A percentile compares a stretch with the other conserved stretches of the same genome.
These are phyloP conservation scores for Helogale parvula DNA, from an alignment of 2,113 vertebrate genomes.

Conservation along the genomic window DNA sequence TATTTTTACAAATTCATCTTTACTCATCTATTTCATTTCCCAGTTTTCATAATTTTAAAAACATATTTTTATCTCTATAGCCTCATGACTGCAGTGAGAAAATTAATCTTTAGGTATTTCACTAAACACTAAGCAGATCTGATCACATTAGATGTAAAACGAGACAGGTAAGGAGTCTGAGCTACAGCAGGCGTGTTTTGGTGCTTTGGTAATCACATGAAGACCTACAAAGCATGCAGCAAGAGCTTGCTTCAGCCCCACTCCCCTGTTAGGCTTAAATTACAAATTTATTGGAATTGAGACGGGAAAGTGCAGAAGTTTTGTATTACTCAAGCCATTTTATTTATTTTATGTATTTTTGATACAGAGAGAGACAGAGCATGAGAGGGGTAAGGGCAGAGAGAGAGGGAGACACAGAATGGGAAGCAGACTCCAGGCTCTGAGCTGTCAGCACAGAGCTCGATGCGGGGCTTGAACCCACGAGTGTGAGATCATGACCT, in stretches of 20 bases:
- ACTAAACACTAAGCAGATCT: neutral
- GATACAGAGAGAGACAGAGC: too few species aligned
- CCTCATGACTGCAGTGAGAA: neutral
- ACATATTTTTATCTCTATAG: neutral
- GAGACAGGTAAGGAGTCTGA: neutral
- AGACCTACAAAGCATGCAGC: neutral
- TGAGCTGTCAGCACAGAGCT: too few species aligned
- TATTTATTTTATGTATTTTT: neutral
- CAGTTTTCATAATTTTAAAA: constrained; percentile 6
- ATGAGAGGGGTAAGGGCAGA: too few species aligned
- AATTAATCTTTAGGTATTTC: neutral
- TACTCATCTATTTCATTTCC: neutral
- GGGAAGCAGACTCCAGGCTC: too few species aligned
- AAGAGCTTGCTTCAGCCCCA: neutral
- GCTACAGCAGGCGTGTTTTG: neutral
- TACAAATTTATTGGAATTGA: neutral
- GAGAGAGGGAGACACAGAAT: too few species aligned
- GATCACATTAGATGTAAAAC: neutral
- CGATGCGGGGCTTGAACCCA: too few species aligned
- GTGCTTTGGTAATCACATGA: neutral
- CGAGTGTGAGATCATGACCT: too few species aligned
- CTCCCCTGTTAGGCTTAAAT: neutral
- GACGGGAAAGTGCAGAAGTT: neutral
- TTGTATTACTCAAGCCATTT: constrained; percentile 33
- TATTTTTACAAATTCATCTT: neutral